Conservation (phyloP, 2,113 vertebrate genomes). For the Zosterops japonicus region DNA sequence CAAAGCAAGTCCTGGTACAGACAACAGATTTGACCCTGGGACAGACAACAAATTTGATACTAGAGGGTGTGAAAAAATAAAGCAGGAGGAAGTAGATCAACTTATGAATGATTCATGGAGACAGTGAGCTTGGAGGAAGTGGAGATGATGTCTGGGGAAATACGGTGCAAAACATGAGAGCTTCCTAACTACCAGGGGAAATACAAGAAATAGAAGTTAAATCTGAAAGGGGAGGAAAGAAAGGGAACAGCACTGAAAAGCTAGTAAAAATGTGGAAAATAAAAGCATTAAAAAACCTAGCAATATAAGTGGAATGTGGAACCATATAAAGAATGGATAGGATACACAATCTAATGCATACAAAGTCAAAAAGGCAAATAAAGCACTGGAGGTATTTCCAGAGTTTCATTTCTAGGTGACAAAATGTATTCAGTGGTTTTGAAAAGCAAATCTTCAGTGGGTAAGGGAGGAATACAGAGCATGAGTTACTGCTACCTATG, state of each 20-base stretch:
- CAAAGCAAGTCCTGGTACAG: background rate
- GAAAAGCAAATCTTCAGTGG: background rate
- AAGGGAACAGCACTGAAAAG: background rate
- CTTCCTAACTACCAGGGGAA: slow-evolving; percentile 1
- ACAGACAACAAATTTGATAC: background rate
- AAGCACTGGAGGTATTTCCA: background rate
- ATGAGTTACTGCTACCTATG: background rate
- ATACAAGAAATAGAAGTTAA: background rate
- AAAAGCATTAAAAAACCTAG: background rate
- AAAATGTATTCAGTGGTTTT: background rate
- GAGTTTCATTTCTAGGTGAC: background rate
- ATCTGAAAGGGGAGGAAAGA: background rate
- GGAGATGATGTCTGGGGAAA: slow-evolving; percentile 31
- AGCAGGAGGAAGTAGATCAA: slow-evolving; percentile 11
- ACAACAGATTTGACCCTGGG: background rate
- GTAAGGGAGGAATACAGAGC: background rate
- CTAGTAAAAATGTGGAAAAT: background rate
- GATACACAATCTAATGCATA: background rate
- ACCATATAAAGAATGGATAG: background rate
- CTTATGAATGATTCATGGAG: slow-evolving; percentile 34
- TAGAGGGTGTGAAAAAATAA: slow-evolving; percentile 11
- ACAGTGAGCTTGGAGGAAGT: slow-evolving; percentile 13
- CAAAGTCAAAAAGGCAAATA: slow-evolving; percentile 3
- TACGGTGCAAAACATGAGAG: background rate
- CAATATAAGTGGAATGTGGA: background rate